These are phyloP conservation scores for Planiliza haematocheilus DNA, from an alignment of 2,113 vertebrate genomes.

Conservation along the genomic window DNA sequence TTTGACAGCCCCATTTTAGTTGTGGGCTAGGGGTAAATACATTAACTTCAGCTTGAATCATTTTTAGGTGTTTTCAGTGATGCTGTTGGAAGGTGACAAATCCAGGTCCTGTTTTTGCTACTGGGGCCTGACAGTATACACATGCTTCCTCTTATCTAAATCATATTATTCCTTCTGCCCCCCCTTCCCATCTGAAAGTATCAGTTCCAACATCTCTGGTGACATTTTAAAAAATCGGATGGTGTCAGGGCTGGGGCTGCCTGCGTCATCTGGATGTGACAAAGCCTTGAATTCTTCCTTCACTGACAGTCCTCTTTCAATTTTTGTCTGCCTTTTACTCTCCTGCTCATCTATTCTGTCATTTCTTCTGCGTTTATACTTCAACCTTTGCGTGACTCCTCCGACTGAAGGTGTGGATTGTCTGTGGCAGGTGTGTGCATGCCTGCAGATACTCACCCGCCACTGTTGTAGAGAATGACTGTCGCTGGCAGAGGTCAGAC, in stretches of 20 bases:
- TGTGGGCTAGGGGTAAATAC: too few species aligned
- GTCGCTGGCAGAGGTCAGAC: conserved; percentile 37
- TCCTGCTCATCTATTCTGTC: conserved; percentile 5
- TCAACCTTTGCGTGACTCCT: conserved; percentile 2
- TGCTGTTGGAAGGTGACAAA: conserved; percentile 5
- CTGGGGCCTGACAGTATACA: conserved; percentile 41
- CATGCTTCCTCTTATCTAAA: conserved; percentile 59
- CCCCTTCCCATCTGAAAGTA: conserved; percentile 56
- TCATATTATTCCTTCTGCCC: conserved; percentile 49
- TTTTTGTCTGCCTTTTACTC: conserved; percentile 24
- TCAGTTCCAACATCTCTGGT: conserved; percentile 72
- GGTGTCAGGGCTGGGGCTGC: conserved; percentile 66
- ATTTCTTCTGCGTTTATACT: conserved; percentile 29
- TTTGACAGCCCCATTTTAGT: too few species aligned
- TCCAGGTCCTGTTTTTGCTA: background rate
- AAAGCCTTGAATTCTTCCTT: conserved; percentile 53
- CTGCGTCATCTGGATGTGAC: conserved; percentile 64
- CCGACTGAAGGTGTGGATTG: conserved; percentile 66
- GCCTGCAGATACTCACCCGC: background rate
- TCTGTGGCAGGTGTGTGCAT: conserved; percentile 47
- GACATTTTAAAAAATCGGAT: conserved; percentile 82
- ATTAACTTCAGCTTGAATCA: background rate
- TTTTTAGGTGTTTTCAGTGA: conserved; percentile 54
- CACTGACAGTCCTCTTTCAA: background rate
- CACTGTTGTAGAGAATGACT: conserved; percentile 20